phyloP scores from a whole-genome alignment of 2,113 vertebrate species.

The Natator depressus region DNA sequence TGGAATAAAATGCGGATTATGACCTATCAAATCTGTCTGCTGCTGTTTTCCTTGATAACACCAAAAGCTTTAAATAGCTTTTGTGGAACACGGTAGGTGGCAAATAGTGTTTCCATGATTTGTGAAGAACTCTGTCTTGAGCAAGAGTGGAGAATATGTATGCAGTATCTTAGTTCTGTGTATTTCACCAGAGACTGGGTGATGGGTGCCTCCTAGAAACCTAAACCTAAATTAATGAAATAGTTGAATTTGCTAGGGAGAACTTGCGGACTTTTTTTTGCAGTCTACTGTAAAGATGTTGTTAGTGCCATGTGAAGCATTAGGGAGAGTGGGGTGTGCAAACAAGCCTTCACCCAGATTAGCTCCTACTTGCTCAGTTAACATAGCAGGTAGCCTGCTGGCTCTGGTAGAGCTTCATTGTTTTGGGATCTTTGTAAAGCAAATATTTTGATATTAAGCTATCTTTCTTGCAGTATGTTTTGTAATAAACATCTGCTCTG shows the following conservation, averaged over 20 bases:
- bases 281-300: not conserved
- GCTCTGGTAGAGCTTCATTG: not conserved
- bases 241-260: not conserved
- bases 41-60: not conserved
- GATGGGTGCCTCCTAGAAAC: not conserved
- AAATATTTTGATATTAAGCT: not conserved
- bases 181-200: not conserved
- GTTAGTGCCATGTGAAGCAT: not conserved
- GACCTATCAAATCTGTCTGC: not conserved
- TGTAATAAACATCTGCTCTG: not conserved
- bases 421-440: not conserved
- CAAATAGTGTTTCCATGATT: not conserved
- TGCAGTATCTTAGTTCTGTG: not conserved
- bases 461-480: not conserved
- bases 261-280: not conserved
- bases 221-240: not conserved
- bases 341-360: not conserved
- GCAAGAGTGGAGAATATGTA: not conserved
- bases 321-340: fast-evolving
- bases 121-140: not conserved
- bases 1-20: not conserved
- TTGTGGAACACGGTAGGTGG: not conserved
- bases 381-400: not conserved
- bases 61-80: not conserved
- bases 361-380: not conserved